Conservation (phyloP, 2,797 vertebrate genomes). For the Buphagus erythrorhynchus region DNA sequence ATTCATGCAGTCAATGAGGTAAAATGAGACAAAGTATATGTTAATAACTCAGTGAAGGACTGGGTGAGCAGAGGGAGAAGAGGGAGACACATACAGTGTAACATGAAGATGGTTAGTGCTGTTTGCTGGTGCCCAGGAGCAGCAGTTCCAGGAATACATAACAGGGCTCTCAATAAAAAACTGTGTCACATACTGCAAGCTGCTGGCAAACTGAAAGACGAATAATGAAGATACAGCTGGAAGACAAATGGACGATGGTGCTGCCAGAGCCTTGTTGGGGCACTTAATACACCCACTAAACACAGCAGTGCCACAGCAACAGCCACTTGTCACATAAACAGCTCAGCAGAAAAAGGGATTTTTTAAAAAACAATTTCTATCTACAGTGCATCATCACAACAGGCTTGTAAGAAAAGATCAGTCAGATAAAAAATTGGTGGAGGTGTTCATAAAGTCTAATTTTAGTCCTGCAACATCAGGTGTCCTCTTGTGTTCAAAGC, state of each 20-base stretch:
- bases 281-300: neutral
- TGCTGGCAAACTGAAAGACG: slow-evolving; percentile 17
- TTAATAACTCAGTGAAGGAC: neutral
- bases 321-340: neutral
- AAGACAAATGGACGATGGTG: neutral
- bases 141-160: slow-evolving; percentile 14
- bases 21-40: neutral
- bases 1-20: neutral
- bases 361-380: neutral
- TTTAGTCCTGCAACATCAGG: neutral
- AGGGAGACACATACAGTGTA: neutral
- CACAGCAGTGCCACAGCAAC: neutral
- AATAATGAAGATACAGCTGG: slow-evolving; percentile 14
- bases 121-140: neutral
- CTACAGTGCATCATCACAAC: neutral
- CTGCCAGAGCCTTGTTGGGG: neutral
- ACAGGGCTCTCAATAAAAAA: slow-evolving; percentile 25
- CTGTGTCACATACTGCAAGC: neutral
- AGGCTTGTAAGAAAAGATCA: neutral
- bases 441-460: neutral
- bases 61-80: neutral
- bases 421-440: neutral
- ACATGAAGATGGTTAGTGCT: slow-evolving; percentile 16
- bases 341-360: neutral
- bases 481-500: neutral